Conservation (phyloP, 2,888 invertebrate genomes). For the Atrina japonica region DNA sequence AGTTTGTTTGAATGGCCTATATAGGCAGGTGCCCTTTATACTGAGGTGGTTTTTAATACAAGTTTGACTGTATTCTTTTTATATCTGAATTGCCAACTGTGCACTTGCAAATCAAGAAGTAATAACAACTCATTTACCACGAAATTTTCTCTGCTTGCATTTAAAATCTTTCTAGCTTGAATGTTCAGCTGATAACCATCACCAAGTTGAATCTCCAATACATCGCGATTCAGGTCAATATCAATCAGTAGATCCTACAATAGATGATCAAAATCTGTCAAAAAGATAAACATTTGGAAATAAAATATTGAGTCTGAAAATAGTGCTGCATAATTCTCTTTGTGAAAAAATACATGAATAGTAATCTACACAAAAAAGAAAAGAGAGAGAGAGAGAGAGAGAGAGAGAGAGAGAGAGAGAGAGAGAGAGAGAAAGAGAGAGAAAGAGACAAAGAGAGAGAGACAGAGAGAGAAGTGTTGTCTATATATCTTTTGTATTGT, state of each 20-base stretch:
- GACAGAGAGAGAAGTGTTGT: too few relatives aligned
- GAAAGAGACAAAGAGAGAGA: too few relatives aligned
- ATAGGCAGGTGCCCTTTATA: background rate
- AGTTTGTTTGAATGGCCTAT: too few relatives aligned
- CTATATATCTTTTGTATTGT: too few relatives aligned
- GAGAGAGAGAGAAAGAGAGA: too few relatives aligned
- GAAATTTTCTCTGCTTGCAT: conserved; percentile 18
- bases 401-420: too few relatives aligned
- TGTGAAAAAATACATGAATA: too few relatives aligned
- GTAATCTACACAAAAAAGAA: too few relatives aligned
- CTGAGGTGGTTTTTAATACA: background rate
- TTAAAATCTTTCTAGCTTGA: conserved; percentile 4
- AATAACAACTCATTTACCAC: conserved; percentile 10
- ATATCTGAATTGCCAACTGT: background rate
- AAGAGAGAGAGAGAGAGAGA: too few relatives aligned
- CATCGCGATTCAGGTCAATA: conserved; percentile 27
- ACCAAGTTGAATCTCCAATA: conserved; percentile 7
- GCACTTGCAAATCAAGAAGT: background rate
- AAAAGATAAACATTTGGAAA: background rate
- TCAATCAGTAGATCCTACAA: conserved; percentile 37
- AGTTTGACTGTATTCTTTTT: too few relatives aligned
- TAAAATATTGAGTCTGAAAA: background rate
- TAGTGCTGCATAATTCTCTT: too few relatives aligned
- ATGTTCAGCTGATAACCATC: conserved; percentile 32
- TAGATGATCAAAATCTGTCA: background rate